Evolutionary conservation across 2,888 invertebrate species (phyloP).

Genomic region (Oxytorus armatus): DNA sequence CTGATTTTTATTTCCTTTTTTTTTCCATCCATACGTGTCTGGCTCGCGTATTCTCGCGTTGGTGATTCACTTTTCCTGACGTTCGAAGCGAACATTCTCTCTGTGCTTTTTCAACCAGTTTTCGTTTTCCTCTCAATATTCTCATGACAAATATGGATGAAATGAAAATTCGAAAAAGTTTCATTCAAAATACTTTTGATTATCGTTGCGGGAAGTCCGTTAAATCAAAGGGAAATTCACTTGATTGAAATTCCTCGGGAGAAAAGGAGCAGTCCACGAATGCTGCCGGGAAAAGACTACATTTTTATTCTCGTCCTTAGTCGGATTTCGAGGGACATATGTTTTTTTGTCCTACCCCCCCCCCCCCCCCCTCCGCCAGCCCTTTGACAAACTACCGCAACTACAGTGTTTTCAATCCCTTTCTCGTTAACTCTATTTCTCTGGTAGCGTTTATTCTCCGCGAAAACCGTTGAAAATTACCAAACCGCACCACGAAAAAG

Average conservation of each 20-base stretch:
- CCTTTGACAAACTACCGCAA: not conserved
- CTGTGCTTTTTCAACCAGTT: not conserved
- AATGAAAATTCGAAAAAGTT: no score
- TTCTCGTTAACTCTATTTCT: not conserved
- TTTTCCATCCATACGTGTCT: not conserved
- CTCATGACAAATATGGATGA: no score
- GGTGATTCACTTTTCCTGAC: not conserved
- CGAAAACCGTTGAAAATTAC: not conserved
- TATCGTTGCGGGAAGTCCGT: no score
- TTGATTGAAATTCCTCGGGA: no score
- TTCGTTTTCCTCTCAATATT: not conserved
- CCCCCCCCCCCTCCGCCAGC: no score
- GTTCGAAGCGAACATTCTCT: no score
- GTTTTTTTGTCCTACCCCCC: no score
- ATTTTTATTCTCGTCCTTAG: not conserved
- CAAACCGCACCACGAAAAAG: slow-evolving; percentile 24
- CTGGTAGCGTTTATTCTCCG: not conserved
- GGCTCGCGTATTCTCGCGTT: not conserved
- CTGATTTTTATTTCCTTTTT: slow-evolving; percentile 3
- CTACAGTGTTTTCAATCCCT: not conserved
- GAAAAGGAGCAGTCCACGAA: no score
- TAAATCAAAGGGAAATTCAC: no score
- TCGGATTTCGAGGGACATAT: not conserved
- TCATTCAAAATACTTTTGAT: no score
- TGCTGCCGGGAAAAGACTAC: no score